phyloP scores from a whole-genome alignment of 2,888 invertebrate genomes.

The Mesoligia furuncula region DNA sequence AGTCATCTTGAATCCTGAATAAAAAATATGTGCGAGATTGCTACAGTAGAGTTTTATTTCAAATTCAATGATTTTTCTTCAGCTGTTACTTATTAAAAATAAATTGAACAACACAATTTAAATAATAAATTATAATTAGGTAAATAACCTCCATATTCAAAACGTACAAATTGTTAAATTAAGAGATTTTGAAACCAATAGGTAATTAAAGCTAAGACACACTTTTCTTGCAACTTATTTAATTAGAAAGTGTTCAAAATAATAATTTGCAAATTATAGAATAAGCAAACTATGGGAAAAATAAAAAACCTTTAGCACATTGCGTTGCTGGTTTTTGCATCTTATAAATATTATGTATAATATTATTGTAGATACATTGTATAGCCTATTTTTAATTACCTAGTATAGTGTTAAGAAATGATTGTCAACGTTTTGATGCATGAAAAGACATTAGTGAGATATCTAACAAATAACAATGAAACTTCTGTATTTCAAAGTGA shows the following conservation, averaged over 20 bases:
- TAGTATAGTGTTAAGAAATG: constrained; percentile 60
- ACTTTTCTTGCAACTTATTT: constrained; percentile 32
- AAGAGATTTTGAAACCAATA: constrained; percentile 40
- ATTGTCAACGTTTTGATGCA: constrained; percentile 73
- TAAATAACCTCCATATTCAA: constrained; percentile 34
- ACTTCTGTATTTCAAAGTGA: constrained; percentile 56
- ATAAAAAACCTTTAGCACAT: constrained; percentile 19
- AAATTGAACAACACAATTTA: constrained; percentile 6
- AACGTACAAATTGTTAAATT: constrained; percentile 54
- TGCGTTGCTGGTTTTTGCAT: constrained; percentile 41
- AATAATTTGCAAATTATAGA: constrained; percentile 51
- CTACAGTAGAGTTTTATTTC: constrained; percentile 36
- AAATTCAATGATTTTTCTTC: constrained; percentile 17
- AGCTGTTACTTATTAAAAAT: background rate
- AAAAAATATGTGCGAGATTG: constrained; percentile 15
- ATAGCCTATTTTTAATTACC: constrained; percentile 59
- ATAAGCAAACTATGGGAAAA: background rate
- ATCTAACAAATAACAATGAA: constrained; percentile 63
- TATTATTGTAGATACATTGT: constrained; percentile 54
- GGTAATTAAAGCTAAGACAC: constrained; percentile 22
- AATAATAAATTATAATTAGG: constrained; percentile 27
- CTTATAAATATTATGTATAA: constrained; percentile 47
- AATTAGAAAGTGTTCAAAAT: constrained; percentile 43
- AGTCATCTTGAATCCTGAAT: constrained; percentile 4
- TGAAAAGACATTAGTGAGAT: constrained; percentile 89